These are phyloP conservation scores for Paracanthobrama guichenoti DNA, from an alignment of 2,113 vertebrate genomes.

Conservation along the genomic window DNA sequence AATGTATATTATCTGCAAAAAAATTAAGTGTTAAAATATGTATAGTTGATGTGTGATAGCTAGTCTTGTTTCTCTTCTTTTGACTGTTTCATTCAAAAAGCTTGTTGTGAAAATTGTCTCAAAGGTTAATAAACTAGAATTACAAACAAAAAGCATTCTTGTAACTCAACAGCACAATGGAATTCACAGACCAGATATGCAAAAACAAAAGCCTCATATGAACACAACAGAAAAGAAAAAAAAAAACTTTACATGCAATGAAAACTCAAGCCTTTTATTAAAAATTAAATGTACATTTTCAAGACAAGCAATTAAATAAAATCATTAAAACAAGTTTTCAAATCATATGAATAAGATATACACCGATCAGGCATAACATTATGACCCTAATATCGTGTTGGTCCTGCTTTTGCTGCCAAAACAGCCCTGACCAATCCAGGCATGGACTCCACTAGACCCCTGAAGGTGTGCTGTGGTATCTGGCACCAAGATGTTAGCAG, in stretches of 20 bases:
- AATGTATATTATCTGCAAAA: slow-evolving; percentile 22
- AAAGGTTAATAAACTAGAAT: slow-evolving; percentile 4
- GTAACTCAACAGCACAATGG: not conserved
- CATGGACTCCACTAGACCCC: no score
- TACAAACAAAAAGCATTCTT: not conserved
- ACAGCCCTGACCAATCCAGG: no score
- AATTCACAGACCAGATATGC: not conserved
- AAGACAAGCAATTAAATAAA: not conserved
- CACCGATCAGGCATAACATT: no score
- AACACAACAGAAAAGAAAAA: not conserved
- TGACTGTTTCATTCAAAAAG: not conserved
- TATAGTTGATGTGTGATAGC: slow-evolving; percentile 6
- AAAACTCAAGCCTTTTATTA: not conserved
- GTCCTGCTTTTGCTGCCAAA: no score
- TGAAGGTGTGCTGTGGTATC: no score
- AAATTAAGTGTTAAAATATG: slow-evolving; percentile 22
- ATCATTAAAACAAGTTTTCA: not conserved
- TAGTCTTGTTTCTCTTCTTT: not conserved
- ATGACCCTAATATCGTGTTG: no score
- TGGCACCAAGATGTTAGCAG: no score
- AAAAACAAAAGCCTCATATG: not conserved
- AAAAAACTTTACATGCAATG: not conserved
- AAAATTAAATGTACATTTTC: not conserved
- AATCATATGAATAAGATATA: not conserved
- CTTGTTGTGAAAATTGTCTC: not conserved